A percentile compares a stretch with the other conserved stretches of the same genome.
Evolutionary conservation across 2,888 invertebrate genomes (phyloP).

Genomic region (Conistra vaccinii): DNA sequence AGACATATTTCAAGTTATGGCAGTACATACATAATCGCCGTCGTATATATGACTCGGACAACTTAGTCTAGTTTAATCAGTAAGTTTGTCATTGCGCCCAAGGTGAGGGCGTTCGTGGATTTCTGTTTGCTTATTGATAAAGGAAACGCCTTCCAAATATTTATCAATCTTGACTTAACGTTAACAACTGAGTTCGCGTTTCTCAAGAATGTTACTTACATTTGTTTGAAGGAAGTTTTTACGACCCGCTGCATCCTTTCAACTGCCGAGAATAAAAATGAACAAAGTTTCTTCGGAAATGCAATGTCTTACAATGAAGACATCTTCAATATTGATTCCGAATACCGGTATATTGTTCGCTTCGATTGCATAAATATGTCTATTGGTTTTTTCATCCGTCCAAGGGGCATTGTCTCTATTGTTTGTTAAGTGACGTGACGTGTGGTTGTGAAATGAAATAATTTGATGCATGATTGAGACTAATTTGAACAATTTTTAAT

Average conservation of each 20-base stretch:
- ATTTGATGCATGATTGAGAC: conserved; percentile 71
- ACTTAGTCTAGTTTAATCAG: conserved; percentile 67
- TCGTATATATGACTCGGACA: conserved; percentile 65
- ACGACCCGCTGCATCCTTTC: conserved; percentile 47
- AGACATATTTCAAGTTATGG: conserved; percentile 35
- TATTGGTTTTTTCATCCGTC: conserved; percentile 55
- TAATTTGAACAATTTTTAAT: conserved; percentile 77
- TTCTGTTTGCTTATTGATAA: conserved; percentile 60
- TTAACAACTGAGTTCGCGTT: conserved; percentile 11
- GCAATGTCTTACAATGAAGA: conserved; percentile 55
- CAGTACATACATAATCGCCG: conserved; percentile 32
- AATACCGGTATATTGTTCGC: conserved; percentile 63
- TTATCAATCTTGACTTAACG: conserved; percentile 26
- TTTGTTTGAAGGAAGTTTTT: conserved; percentile 61
- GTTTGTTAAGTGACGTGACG: conserved; percentile 56
- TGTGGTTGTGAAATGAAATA: conserved; percentile 71
- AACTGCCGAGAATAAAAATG: conserved; percentile 60
- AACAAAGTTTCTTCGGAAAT: conserved; percentile 59
- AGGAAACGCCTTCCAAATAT: conserved; percentile 56
- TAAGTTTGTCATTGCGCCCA: conserved; percentile 70
- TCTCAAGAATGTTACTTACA: conserved; percentile 32
- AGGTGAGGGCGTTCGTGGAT: conserved; percentile 70
- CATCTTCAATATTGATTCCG: conserved; percentile 64
- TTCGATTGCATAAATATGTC: conserved; percentile 61
- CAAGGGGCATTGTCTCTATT: conserved; percentile 61